Conservation (phyloP, 1,140 invertebrate species). For the Harpegnathos saltator region DNA sequence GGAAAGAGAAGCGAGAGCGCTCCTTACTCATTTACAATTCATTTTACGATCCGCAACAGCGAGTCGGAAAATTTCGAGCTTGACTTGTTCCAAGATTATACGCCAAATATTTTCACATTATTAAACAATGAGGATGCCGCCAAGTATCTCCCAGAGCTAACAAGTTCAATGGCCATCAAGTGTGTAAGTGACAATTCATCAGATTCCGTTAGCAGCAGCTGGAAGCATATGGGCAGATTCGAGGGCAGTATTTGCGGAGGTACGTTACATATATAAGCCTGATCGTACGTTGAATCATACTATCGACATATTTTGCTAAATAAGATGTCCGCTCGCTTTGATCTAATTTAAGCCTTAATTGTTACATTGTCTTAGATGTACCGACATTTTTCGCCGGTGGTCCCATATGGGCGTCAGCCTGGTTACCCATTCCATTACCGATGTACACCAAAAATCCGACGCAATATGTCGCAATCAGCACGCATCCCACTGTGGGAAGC, state of each 20-base stretch:
- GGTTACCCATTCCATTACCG: conserved; percentile 86
- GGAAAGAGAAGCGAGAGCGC: too few relatives aligned
- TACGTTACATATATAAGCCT: conserved; percentile 59
- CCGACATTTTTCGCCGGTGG: conserved; percentile 88
- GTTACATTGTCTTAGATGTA: conserved; percentile 71
- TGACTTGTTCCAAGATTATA: conserved; percentile 79
- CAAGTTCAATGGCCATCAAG: conserved; percentile 80
- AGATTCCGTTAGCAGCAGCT: conserved; percentile 71
- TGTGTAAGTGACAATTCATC: conserved; percentile 48
- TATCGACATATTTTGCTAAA: conserved; percentile 22
- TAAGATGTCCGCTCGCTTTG: background rate
- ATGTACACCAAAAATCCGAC: conserved; percentile 73
- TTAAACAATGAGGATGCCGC: conserved; percentile 72
- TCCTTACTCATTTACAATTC: conserved; percentile 38
- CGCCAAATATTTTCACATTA: conserved; percentile 75
- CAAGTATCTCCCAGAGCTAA: conserved; percentile 81
- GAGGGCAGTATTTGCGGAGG: conserved; percentile 80
- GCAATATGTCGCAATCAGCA: conserved; percentile 87
- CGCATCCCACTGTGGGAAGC: conserved; percentile 84
- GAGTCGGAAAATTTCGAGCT: conserved; percentile 81
- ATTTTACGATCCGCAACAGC: conserved; percentile 68
- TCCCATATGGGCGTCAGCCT: conserved; percentile 87
- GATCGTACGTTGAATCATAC: conserved; percentile 1
- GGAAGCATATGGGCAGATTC: conserved; percentile 84
- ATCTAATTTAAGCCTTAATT: background rate